These are phyloP conservation scores for Cyprinella venusta DNA, from an alignment of 2,797 vertebrate genomes.

Conservation along the genomic window DNA sequence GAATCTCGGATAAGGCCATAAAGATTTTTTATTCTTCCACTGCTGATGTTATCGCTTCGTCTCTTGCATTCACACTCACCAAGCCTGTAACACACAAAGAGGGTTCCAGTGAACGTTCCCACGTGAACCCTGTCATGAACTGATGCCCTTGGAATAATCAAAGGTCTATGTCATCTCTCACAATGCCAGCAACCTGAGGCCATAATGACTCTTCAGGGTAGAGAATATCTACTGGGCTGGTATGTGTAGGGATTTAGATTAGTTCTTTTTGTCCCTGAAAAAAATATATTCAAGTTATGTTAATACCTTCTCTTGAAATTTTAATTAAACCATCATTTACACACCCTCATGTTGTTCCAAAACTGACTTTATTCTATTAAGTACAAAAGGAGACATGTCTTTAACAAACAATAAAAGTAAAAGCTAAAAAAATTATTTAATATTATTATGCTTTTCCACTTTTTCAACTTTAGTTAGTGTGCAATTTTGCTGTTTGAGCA, in stretches of 20 bases:
- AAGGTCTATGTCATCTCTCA: slow-evolving; percentile 42
- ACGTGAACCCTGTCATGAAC: slow-evolving; percentile 56
- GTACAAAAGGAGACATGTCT: neutral
- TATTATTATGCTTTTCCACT: too few relatives aligned
- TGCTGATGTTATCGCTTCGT: slow-evolving; percentile 72
- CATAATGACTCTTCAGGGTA: neutral
- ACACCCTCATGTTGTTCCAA: neutral
- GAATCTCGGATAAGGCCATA: slow-evolving; percentile 65
- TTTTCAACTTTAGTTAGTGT: too few relatives aligned
- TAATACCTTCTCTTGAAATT: neutral
- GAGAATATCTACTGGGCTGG: slow-evolving; percentile 4
- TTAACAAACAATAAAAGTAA: neutral
- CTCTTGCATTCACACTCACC: slow-evolving; percentile 39
- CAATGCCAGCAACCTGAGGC: slow-evolving; percentile 5
- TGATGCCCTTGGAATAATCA: slow-evolving; percentile 53
- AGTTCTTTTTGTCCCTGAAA: neutral
- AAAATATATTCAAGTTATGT: neutral
- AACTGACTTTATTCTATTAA: neutral
- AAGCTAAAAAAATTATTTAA: neutral
- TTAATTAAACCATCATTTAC: neutral
- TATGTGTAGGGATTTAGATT: neutral
- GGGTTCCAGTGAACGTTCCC: slow-evolving; percentile 34
- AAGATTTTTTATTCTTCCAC: slow-evolving; percentile 56
- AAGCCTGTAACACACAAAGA: slow-evolving; percentile 19
- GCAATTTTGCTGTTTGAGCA: too few relatives aligned